Conservation (phyloP, 2,113 vertebrate species). For the Tragelaphus scriptus region DNA sequence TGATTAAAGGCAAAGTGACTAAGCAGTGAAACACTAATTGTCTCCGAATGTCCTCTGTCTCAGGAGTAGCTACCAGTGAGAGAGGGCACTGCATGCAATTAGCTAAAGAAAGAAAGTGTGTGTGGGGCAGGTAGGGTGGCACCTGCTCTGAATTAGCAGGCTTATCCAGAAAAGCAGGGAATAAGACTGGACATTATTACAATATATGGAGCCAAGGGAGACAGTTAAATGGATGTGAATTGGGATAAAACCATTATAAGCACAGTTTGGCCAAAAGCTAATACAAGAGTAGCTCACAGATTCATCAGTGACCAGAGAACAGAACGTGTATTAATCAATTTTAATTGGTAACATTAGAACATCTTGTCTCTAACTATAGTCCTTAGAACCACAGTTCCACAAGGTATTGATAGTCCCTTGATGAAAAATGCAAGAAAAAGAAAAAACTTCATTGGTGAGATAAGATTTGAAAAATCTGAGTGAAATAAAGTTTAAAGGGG, state of each 20-base stretch:
- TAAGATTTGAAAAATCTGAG: background rate
- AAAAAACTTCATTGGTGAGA: background rate
- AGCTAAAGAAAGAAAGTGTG: background rate
- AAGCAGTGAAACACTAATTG: background rate
- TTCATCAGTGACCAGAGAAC: background rate
- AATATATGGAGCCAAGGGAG: background rate
- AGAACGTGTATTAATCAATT: background rate
- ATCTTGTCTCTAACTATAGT: background rate
- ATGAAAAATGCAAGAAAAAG: background rate
- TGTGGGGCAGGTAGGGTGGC: background rate
- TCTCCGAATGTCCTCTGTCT: background rate
- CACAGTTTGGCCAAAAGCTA: background rate
- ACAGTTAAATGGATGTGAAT: background rate
- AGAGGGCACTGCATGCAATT: background rate
- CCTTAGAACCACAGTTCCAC: background rate
- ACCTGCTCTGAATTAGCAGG: background rate
- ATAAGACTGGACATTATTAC: background rate
- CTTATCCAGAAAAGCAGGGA: background rate
- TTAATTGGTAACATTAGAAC: background rate
- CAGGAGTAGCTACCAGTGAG: background rate
- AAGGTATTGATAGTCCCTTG: background rate
- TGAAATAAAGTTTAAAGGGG: background rate
- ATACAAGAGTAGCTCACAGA: background rate
- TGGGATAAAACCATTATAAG: background rate
- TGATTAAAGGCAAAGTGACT: conserved; percentile 23